phyloP scores from a whole-genome alignment of 2,888 invertebrate species.

The Nephrotoma flavescens region DNA sequence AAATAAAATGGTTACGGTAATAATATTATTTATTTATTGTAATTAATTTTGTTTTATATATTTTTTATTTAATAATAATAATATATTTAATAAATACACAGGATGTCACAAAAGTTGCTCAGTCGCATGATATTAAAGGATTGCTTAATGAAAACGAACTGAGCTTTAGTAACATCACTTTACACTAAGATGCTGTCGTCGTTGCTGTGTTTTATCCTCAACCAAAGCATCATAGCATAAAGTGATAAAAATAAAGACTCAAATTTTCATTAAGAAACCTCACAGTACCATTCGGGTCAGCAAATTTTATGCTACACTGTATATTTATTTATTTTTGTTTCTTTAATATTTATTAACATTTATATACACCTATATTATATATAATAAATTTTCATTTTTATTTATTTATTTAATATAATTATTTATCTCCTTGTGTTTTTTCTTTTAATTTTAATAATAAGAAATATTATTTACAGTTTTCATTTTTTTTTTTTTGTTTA shows the following conservation, averaged over 20 bases:
- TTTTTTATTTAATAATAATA: neutral
- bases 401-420: neutral
- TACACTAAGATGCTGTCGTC: too few species aligned
- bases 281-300: too few species aligned
- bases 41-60: neutral
- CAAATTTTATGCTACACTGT: neutral
- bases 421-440: neutral
- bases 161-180: too few species aligned
- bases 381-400: neutral
- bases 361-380: neutral
- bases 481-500: neutral
- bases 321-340: neutral
- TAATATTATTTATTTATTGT: neutral
- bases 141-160: too few species aligned
- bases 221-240: too few species aligned
- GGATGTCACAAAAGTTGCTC: too few species aligned
- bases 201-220: too few species aligned
- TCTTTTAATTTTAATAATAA: neutral
- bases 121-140: too few species aligned
- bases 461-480: neutral
- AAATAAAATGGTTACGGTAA: neutral
- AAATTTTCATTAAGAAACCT: too few species aligned
- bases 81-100: too few species aligned
- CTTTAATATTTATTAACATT: neutral
- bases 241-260: too few species aligned